These are phyloP conservation scores for Papilio dardanus DNA, from an alignment of 1,140 invertebrate genomes.

Conservation along the genomic window DNA sequence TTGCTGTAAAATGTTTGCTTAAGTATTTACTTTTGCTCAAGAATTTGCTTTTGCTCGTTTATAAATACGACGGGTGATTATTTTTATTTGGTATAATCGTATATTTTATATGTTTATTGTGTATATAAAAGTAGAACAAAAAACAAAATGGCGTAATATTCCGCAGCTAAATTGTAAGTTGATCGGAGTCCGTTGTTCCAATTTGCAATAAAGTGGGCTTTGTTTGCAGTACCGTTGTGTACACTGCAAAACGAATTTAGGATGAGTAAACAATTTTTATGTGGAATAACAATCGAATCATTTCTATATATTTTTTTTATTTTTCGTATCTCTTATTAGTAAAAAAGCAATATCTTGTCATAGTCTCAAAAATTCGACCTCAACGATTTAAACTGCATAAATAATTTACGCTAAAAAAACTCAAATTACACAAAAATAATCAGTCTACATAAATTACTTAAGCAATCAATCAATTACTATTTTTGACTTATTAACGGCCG, in stretches of 20 bases:
- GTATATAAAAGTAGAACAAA: neutral
- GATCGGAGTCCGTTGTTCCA: conserved; percentile 34
- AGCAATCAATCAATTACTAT: too few relatives aligned
- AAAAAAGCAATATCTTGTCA: neutral
- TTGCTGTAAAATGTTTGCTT: too few relatives aligned
- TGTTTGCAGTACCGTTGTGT: conserved; percentile 33
- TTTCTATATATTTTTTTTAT: neutral
- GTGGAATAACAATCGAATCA: neutral
- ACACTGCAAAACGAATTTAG: conserved; percentile 24
- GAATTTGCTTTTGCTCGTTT: too few relatives aligned
- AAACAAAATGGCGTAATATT: conserved; percentile 31
- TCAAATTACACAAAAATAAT: too few relatives aligned
- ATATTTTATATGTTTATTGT: neutral
- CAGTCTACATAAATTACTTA: too few relatives aligned
- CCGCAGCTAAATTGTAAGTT: conserved; percentile 33
- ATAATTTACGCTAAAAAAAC: too few relatives aligned
- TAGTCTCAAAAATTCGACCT: too few relatives aligned
- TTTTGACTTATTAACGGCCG: too few relatives aligned
- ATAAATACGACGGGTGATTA: too few relatives aligned
- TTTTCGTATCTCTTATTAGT: neutral
- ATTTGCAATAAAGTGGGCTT: conserved; percentile 38
- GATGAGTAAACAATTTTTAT: conserved; percentile 8
- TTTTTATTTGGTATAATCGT: too few relatives aligned
- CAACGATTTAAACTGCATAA: too few relatives aligned
- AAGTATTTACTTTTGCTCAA: too few relatives aligned